Conservation (phyloP, 1,140 invertebrate genomes). For the Brachionus asplanchnoidis region DNA sequence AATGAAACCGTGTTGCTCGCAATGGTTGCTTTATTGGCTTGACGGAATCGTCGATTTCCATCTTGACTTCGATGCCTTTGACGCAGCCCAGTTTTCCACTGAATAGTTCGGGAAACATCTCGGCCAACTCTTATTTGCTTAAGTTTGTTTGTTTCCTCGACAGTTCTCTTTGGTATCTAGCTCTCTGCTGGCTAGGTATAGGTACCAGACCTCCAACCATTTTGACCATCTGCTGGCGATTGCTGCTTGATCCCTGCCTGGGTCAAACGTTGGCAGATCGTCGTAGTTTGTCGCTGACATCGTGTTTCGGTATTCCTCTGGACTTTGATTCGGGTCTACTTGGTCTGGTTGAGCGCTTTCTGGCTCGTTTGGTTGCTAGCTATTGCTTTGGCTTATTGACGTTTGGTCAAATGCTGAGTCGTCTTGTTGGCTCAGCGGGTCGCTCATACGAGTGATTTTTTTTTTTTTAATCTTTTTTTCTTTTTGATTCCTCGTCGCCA, state of each 20-base stretch:
- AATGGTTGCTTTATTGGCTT: neutral
- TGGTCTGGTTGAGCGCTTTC: neutral
- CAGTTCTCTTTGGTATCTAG: no score
- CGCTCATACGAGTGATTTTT: neutral
- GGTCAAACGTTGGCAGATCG: neutral
- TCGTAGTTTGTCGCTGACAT: neutral
- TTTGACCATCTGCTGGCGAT: no score
- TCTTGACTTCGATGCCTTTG: neutral
- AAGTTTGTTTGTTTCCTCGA: neutral
- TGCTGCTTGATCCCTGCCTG: no score
- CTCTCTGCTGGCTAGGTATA: neutral
- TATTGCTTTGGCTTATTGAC: neutral
- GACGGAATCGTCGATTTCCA: neutral
- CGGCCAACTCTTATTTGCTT: neutral
- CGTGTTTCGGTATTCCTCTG: neutral
- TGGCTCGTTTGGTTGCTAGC: neutral
- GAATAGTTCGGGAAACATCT: neutral
- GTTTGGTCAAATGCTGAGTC: neutral
- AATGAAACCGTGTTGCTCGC: neutral
- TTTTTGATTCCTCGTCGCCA: no score
- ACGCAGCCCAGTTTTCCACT: neutral
- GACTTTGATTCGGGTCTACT: neutral
- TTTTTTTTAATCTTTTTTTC: no score
- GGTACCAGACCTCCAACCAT: neutral
- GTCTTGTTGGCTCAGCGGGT: neutral